Percentiles rank a stretch among this genome's conserved stretches.
phyloP scores from a whole-genome alignment of 2,797 vertebrate species.

The Podarcis lilfordi region DNA sequence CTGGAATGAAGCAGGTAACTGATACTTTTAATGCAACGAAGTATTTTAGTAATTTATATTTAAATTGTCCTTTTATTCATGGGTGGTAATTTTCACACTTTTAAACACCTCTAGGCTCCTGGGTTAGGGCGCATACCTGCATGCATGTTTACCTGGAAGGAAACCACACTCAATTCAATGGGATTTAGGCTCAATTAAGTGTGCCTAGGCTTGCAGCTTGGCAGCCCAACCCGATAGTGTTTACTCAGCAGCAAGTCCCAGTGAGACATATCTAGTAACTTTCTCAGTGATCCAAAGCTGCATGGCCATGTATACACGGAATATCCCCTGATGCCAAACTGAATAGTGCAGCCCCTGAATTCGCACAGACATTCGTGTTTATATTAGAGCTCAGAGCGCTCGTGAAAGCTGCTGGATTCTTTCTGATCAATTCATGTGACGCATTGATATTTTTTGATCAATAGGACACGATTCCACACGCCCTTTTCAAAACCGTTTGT shows the following conservation, averaged over 20 bases:
- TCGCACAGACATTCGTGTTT: neutral
- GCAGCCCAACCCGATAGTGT: neutral
- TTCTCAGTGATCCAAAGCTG: neutral
- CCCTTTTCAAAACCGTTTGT: neutral
- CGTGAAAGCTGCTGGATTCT: neutral
- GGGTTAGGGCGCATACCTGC: neutral
- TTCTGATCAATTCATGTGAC: neutral
- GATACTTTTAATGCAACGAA: conserved; percentile 6
- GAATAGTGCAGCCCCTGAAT: neutral
- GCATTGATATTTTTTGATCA: rapidly evolving
- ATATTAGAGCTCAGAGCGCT: neutral
- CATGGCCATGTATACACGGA: neutral
- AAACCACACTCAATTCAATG: neutral
- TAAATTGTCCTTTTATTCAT: neutral
- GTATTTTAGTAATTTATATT: neutral
- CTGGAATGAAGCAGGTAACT: neutral
- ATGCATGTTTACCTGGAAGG: neutral
- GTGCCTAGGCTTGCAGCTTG: neutral
- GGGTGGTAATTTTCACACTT: neutral
- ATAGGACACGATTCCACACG: rapidly evolving
- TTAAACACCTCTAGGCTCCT: neutral
- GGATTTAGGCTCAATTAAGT: neutral
- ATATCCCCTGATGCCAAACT: neutral
- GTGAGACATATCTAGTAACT: neutral
- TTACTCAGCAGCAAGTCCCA: neutral